Conservation (phyloP, 2,113 vertebrate genomes). For the Chloropsis cyanopogon region DNA sequence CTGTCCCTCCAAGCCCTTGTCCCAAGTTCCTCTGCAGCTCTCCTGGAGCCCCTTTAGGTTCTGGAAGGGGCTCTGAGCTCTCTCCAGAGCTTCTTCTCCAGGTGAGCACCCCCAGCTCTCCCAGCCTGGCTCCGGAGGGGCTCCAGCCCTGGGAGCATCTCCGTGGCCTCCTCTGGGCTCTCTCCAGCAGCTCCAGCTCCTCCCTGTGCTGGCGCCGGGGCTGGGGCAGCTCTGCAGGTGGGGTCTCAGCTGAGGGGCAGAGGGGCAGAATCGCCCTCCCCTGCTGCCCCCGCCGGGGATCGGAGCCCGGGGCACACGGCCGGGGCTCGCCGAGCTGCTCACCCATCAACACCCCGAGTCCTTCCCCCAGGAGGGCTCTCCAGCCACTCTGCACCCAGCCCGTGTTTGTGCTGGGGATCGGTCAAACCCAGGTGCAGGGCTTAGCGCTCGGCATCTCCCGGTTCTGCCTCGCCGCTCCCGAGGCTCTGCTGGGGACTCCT, state of each 20-base stretch:
- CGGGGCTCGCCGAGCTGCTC: not conserved
- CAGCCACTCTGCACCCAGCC: not conserved
- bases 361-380: not conserved
- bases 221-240: not conserved
- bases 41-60: not conserved
- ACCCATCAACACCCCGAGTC: not conserved
- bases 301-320: not conserved
- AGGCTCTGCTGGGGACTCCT: not conserved
- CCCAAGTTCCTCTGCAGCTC: not conserved
- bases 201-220: not conserved
- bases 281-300: not conserved
- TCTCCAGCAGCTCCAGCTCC: not conserved
- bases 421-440: not conserved
- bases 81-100: not conserved
- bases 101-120: not conserved
- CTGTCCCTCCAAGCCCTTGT: not conserved
- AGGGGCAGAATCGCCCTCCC: not conserved
- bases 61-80: not conserved
- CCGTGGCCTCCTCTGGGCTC: not conserved
- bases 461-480: not conserved
- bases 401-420: not conserved
- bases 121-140: not conserved
- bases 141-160: not conserved
- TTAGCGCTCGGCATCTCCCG: rapidly evolving
- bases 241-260: not conserved